Conservation (phyloP, 2,113 vertebrate genomes). For the Bufo bufo region DNA sequence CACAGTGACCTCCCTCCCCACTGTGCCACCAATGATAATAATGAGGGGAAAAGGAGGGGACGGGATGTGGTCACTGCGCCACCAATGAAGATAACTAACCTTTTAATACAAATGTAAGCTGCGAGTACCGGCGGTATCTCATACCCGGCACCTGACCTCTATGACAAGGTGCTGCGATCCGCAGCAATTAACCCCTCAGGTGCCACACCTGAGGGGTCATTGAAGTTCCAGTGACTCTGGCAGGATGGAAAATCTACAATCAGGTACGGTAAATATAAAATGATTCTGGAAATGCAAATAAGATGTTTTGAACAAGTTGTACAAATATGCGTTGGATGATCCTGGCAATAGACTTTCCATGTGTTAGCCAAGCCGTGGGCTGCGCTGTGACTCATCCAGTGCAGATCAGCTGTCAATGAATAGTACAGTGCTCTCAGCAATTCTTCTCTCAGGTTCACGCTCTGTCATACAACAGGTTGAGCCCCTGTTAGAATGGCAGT, state of each 20-base stretch:
- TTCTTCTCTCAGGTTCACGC: slow-evolving; percentile 26
- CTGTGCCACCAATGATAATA: too few species aligned
- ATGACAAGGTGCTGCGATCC: too few species aligned
- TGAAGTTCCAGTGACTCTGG: background rate
- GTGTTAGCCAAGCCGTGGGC: slow-evolving; percentile 37
- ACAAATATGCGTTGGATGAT: slow-evolving; percentile 39
- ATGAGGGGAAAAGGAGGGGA: too few species aligned
- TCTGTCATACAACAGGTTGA: slow-evolving; percentile 49
- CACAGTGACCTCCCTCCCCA: too few species aligned
- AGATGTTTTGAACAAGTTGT: slow-evolving; percentile 8
- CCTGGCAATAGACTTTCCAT: slow-evolving; percentile 19
- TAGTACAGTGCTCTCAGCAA: slow-evolving; percentile 27
- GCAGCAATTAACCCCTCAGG: background rate
- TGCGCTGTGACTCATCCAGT: slow-evolving; percentile 43
- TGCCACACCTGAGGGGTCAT: background rate
- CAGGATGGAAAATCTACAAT: background rate
- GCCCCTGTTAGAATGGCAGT: slow-evolving; percentile 2
- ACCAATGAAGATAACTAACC: too few species aligned
- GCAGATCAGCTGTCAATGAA: slow-evolving; percentile 27
- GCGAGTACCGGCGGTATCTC: too few species aligned
- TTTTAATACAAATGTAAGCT: too few species aligned
- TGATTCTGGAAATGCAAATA: background rate
- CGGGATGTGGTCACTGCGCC: too few species aligned
- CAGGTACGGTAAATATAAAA: background rate
- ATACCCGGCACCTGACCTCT: too few species aligned